Evolutionary conservation across 2,797 vertebrate species (phyloP), one percentile per base, ranked within the genome.

Genomic region (Alcedo quadribrachys): DNA sequence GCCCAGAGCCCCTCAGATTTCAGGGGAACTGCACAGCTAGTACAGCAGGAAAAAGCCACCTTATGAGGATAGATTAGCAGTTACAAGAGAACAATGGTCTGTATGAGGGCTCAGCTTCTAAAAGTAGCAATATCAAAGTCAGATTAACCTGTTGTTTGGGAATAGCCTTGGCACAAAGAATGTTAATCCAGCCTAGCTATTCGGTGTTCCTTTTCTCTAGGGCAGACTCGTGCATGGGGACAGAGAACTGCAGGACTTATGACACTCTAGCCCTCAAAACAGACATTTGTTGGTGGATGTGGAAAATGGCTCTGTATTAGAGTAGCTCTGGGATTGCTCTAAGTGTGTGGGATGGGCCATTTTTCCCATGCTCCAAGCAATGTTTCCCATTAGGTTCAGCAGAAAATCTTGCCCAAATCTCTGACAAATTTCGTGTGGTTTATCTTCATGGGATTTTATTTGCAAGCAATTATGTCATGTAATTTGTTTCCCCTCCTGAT

Each of bases 81-180:
- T 79, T 86, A 70, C 51, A 82, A 68, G 27, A 76, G 48, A 81
- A 66, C 70, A 77, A 53, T 40, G 65, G 67, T 84, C 35, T 83
- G 45, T 11, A 7, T 15, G 43, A 69, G 80, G 60, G 80, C 67
- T 92, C 80, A 81, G 60, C 61, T 95, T 94, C 82, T 86, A 35
- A 85, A 79, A 81, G 70, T 18, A 86, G 45, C 77, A 91, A 93
- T 94, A 94, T 87, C 84, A 82, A 95, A 89, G 90, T 80, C 89
- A 90, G 73, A 89, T 92, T 89, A 95, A 79, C 16, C n/a, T 66
- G 73, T 66, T 66, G n/a, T 8, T 8, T 60, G 87, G 87, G 85
- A 94, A 88, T 27, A 94, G 74, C 61, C 57, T 88, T 84, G 81
- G 74, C 87, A 96, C 53, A 90, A 83, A 60, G n/a, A 65, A 32